Evolutionary conservation across 2,888 invertebrate genomes (phyloP).

Genomic region (Nomada goodeniana): DNA sequence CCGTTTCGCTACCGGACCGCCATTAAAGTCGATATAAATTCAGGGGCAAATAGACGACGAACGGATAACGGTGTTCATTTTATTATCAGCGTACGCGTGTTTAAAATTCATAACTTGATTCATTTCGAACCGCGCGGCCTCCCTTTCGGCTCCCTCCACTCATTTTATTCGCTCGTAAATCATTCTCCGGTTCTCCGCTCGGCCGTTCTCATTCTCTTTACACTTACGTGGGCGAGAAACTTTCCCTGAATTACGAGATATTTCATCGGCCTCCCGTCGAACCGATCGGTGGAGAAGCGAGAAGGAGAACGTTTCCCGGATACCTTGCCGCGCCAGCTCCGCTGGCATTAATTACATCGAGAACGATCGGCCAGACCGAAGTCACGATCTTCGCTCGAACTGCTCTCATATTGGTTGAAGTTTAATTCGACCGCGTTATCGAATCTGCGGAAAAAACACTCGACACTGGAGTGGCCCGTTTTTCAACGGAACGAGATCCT

Average conservation of each 20-base stretch:
- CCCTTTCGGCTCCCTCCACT: slow-evolving; percentile 15
- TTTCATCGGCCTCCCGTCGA: slow-evolving; percentile 65
- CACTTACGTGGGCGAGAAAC: slow-evolving; percentile 62
- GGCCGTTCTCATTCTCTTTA: slow-evolving; percentile 46
- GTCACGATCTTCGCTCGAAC: slow-evolving; percentile 41
- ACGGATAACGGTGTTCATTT: slow-evolving; percentile 51
- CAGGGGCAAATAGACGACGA: slow-evolving; percentile 5
- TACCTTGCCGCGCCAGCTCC: slow-evolving; percentile 44
- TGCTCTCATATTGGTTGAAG: slow-evolving; percentile 21
- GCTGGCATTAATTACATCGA: slow-evolving; percentile 72
- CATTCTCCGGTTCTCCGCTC: slow-evolving; percentile 40
- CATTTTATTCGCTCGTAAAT: slow-evolving; percentile 59
- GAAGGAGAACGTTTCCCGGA: slow-evolving; percentile 50
- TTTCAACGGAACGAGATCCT: neutral
- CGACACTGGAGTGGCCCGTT: neutral
- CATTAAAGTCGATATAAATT: slow-evolving; percentile 15
- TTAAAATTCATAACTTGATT: slow-evolving; percentile 67
- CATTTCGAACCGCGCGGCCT: slow-evolving; percentile 31
- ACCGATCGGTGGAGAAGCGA: slow-evolving; percentile 53
- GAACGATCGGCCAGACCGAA: slow-evolving; percentile 68
- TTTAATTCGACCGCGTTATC: slow-evolving; percentile 50
- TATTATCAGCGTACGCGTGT: slow-evolving; percentile 55
- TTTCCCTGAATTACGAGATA: slow-evolving; percentile 73
- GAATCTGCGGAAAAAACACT: slow-evolving; percentile 34
- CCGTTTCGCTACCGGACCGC: neutral